Conservation (phyloP, 2,888 invertebrate species). For the Lottia gigantea region DNA sequence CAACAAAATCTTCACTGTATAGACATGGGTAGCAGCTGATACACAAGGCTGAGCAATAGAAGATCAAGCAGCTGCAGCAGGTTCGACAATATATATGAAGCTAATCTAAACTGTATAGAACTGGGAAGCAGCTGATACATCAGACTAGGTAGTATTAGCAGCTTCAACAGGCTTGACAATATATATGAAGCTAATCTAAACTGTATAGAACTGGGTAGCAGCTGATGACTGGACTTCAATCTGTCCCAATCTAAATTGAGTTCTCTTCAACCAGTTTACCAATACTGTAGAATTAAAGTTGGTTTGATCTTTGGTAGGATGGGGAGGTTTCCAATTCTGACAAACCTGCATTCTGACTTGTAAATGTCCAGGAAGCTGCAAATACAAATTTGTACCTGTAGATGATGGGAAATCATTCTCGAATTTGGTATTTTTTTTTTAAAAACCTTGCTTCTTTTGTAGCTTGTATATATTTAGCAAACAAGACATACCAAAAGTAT, state of each 20-base stretch:
- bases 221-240: slow-evolving; percentile 92
- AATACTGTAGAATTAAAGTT: slow-evolving; percentile 67
- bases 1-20: too few species aligned
- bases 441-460: too few species aligned
- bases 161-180: too few species aligned
- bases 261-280: slow-evolving; percentile 85
- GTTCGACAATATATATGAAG: too few species aligned
- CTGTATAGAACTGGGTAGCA: slow-evolving; percentile 83
- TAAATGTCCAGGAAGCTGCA: slow-evolving; percentile 87
- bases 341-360: slow-evolving; percentile 88
- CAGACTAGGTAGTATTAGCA: too few species aligned
- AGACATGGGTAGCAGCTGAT: slow-evolving; percentile 90
- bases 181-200: too few species aligned
- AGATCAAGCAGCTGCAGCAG: too few species aligned
- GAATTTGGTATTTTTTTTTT: too few species aligned
- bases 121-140: slow-evolving; percentile 83
- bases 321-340: slow-evolving; percentile 81
- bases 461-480: too few species aligned
- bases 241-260: slow-evolving; percentile 98
- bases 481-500: too few species aligned
- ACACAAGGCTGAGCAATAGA: too few species aligned
- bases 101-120: slow-evolving; percentile 72
- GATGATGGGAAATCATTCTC: too few species aligned
- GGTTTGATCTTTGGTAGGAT: slow-evolving; percentile 63
- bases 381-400: background rate